phyloP scores from a whole-genome alignment of 2,888 invertebrate species.

The Rotaria macrura region DNA sequence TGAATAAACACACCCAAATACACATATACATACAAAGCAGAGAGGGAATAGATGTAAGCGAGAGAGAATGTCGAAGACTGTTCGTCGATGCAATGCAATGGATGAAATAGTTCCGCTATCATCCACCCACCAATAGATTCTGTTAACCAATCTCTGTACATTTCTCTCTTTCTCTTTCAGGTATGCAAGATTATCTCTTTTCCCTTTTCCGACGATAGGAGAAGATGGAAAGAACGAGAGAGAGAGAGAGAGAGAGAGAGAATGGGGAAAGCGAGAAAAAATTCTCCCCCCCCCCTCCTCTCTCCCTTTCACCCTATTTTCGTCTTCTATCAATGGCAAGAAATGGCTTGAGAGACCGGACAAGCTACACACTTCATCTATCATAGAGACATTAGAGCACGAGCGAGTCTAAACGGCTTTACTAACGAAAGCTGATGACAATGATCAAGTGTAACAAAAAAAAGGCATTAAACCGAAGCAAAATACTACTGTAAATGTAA shows the following conservation, averaged over 20 bases:
- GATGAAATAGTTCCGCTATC: conserved; percentile 23
- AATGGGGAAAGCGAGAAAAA: too few species aligned
- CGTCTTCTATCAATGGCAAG: background rate
- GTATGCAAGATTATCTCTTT: conserved; percentile 6
- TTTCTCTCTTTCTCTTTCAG: background rate
- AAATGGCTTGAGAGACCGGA: background rate
- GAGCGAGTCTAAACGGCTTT: background rate
- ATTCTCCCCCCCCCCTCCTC: too few species aligned
- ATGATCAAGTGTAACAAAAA: conserved; percentile 1
- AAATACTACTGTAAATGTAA: background rate
- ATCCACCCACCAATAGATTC: conserved; percentile 12
- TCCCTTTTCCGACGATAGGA: background rate
- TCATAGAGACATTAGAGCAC: background rate
- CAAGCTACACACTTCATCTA: background rate
- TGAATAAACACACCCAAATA: background rate
- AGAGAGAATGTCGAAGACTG: conserved; percentile 1
- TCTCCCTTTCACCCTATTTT: background rate
- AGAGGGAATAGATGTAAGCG: background rate
- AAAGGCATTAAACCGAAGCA: background rate
- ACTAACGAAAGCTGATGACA: background rate
- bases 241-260: background rate
- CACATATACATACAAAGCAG: background rate
- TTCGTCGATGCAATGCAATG: background rate
- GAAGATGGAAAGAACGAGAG: too few species aligned
- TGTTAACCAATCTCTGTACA: conserved; percentile 1